phyloP scores from a whole-genome alignment of 2,888 invertebrate species.

The Dioctria linearis region DNA sequence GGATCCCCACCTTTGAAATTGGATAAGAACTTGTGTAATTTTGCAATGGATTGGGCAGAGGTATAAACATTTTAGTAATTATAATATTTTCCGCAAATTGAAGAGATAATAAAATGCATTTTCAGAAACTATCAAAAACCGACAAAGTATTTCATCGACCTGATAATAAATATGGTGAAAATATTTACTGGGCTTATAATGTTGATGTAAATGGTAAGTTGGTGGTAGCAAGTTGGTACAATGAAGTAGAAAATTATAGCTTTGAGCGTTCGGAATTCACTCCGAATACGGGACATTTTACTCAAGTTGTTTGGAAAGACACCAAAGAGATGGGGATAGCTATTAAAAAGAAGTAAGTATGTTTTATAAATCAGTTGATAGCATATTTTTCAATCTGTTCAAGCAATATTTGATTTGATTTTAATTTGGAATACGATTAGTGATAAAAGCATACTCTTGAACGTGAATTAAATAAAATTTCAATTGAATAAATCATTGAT shows the following conservation, averaged over 20 bases:
- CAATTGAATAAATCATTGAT: too few relatives aligned
- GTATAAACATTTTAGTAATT: conserved; percentile 26
- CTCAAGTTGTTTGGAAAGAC: conserved; percentile 86
- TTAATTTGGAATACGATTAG: too few relatives aligned
- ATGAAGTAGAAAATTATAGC: conserved; percentile 77
- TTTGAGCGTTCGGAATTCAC: conserved; percentile 77
- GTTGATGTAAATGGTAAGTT: conserved; percentile 77
- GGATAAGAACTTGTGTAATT: conserved; percentile 77
- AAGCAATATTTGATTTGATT: too few relatives aligned
- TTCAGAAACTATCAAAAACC: conserved; percentile 65
- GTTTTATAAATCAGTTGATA: too few relatives aligned
- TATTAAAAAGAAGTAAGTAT: conserved; percentile 71
- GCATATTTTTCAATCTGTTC: too few relatives aligned
- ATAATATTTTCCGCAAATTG: too few relatives aligned
- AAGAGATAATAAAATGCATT: conserved; percentile 69
- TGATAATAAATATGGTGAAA: conserved; percentile 76
- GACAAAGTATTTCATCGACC: conserved; percentile 80
- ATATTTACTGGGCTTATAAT: conserved; percentile 84
- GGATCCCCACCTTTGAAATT: conserved; percentile 78
- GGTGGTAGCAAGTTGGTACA: conserved; percentile 85
- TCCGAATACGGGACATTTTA: conserved; percentile 81
- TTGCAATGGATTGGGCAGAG: conserved; percentile 81
- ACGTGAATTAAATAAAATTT: too few relatives aligned
- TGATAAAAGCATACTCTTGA: too few relatives aligned
- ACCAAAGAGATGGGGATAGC: conserved; percentile 84